phyloP scores from a whole-genome alignment of 2,888 invertebrate species.

The Drosophila ustulata region DNA sequence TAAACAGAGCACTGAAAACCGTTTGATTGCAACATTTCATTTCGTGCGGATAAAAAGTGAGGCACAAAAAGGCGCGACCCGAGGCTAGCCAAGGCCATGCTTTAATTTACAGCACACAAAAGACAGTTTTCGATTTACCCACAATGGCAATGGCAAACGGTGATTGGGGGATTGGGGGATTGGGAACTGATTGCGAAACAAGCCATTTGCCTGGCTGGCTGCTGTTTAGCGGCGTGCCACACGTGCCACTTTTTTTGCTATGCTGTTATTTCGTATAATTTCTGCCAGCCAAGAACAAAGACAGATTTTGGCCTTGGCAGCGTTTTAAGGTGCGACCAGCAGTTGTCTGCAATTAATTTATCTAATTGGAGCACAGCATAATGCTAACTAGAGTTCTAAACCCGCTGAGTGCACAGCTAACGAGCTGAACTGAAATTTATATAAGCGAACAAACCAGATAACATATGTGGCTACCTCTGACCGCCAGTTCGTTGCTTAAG shows the following conservation, averaged over 20 bases:
- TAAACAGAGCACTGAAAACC: slow-evolving; percentile 40
- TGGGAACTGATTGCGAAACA: slow-evolving; percentile 21
- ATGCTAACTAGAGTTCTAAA: neutral
- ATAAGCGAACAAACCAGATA: neutral
- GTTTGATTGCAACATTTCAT: slow-evolving; percentile 57
- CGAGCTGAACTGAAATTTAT: slow-evolving; percentile 5
- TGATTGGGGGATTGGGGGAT: slow-evolving; percentile 3
- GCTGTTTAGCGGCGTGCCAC: slow-evolving; percentile 43
- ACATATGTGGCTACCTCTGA: neutral
- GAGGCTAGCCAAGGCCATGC: slow-evolving; percentile 63
- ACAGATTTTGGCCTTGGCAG: slow-evolving; percentile 44
- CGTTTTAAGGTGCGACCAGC: slow-evolving; percentile 64
- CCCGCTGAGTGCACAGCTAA: slow-evolving; percentile 3
- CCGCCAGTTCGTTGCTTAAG: slow-evolving; percentile 41
- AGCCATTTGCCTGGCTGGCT: slow-evolving; percentile 28
- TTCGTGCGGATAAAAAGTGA: slow-evolving; percentile 70
- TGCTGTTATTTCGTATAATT: neutral
- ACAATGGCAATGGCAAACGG: slow-evolving; percentile 27
- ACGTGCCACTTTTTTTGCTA: slow-evolving; percentile 63
- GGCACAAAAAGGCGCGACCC: slow-evolving; percentile 63
- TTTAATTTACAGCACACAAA: slow-evolving; percentile 63
- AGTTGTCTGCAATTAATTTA: slow-evolving; percentile 61
- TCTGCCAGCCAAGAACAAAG: slow-evolving; percentile 34
- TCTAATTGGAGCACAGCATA: slow-evolving; percentile 57
- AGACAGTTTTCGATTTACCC: slow-evolving; percentile 43